Conservation (phyloP, 92 coral and sea anemone species). For the Actinernus sp. region DNA sequence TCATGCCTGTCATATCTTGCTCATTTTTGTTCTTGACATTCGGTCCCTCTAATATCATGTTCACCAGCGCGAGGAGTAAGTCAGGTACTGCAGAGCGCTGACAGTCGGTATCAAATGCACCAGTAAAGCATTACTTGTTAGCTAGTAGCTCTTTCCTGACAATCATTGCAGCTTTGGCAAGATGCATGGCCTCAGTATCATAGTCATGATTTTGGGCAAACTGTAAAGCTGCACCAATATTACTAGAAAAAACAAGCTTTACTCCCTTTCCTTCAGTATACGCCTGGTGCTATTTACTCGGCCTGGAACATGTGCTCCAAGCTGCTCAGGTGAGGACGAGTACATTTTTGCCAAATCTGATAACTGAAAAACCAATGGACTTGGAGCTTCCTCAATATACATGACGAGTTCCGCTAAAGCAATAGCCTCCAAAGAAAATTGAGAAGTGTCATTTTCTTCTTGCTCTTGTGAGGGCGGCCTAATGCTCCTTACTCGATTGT, state of each 20-base stretch:
- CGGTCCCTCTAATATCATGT: slow-evolving; percentile 58
- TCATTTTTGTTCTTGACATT: slow-evolving; percentile 14
- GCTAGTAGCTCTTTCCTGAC: slow-evolving; percentile 36
- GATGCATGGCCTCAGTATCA: slow-evolving; percentile 57
- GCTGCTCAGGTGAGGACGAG: slow-evolving; percentile 35
- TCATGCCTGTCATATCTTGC: slow-evolving; percentile 1
- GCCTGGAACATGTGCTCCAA: slow-evolving; percentile 32
- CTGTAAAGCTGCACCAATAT: slow-evolving; percentile 39
- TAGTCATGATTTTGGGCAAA: slow-evolving; percentile 18
- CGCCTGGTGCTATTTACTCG: slow-evolving; percentile 39
- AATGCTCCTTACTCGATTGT: slow-evolving; percentile 39
- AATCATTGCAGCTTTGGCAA: slow-evolving; percentile 59
- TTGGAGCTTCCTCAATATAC: slow-evolving; percentile 24
- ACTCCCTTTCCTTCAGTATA: slow-evolving; percentile 39
- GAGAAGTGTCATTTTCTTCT: slow-evolving; percentile 1
- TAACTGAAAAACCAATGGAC: slow-evolving; percentile 19
- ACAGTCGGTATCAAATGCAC: slow-evolving; percentile 43
- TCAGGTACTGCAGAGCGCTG: slow-evolving; percentile 48
- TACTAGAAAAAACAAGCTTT: slow-evolving; percentile 4
- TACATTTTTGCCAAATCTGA: slow-evolving; percentile 33
- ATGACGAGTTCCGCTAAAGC: slow-evolving; percentile 14
- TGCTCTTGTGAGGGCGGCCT: neutral
- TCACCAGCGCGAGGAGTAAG: slow-evolving; percentile 42
- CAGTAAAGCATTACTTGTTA: slow-evolving; percentile 20
- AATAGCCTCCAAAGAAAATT: slow-evolving; percentile 25